Percentiles rank a stretch among this genome's conserved stretches.
These are phyloP conservation scores for Oreotrochilus melanogaster DNA, from an alignment of 2,113 vertebrate species.

Conservation along the genomic window DNA sequence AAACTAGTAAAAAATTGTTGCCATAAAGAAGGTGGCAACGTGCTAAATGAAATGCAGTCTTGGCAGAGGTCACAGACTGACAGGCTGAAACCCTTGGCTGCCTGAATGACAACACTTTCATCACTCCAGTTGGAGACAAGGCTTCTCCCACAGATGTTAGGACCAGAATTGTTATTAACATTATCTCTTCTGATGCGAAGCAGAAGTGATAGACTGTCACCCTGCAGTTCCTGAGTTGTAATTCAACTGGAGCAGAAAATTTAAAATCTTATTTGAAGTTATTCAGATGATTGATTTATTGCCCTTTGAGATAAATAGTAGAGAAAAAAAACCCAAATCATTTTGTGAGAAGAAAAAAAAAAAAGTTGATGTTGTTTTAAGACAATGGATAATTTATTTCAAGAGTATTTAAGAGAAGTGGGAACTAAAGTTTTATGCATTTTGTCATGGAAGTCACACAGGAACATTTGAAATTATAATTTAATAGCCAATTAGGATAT, in stretches of 20 bases:
- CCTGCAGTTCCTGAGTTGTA: neutral
- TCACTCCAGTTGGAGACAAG: neutral
- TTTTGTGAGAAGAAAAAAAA: neutral
- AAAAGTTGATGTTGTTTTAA: neutral
- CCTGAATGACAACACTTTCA: neutral
- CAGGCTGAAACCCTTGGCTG: neutral
- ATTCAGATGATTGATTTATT: neutral
- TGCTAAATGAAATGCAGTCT: neutral
- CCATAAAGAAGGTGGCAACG: neutral
- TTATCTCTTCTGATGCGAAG: neutral
- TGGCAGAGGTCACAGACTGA: neutral
- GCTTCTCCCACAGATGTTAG: neutral
- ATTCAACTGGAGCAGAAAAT: neutral
- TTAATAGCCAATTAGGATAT: neutral
- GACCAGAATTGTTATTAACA: neutral
- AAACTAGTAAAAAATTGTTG: neutral
- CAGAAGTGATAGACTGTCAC: neutral
- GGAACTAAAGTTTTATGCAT: neutral
- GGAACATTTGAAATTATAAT: neutral
- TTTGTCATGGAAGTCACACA: neutral
- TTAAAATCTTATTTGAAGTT: neutral
- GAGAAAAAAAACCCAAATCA: neutral
- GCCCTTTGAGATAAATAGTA: neutral
- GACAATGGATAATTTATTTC: neutral
- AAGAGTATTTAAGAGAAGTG: neutral